Conservation (phyloP, 2,113 vertebrate genomes). For the Caranx melampygus region DNA sequence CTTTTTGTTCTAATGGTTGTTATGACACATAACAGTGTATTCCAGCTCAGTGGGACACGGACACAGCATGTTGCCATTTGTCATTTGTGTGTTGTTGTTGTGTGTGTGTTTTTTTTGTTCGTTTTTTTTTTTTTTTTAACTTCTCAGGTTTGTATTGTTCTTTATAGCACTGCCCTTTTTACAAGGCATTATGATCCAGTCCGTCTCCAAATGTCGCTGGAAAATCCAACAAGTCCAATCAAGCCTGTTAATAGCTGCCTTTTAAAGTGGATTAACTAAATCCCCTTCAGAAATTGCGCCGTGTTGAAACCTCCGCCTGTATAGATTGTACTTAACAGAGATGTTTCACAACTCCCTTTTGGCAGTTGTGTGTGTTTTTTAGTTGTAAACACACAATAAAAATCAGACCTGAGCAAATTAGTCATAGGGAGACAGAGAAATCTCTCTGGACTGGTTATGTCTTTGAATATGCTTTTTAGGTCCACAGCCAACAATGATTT, state of each 20-base stretch:
- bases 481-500: background rate
- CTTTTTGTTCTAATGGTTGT: constrained; percentile 73
- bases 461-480: background rate
- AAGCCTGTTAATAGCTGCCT: constrained; percentile 53
- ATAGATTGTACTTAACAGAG: background rate
- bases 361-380: background rate
- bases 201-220: constrained; percentile 41
- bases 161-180: constrained; percentile 25
- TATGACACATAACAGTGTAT: constrained; percentile 50
- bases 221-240: constrained; percentile 52
- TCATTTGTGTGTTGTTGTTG: constrained; percentile 14
- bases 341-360: constrained; percentile 18
- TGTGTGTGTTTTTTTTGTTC: no score
- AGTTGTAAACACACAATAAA: background rate
- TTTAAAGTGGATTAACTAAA: constrained; percentile 44
- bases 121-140: constrained; percentile 1
- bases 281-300: constrained; percentile 7
- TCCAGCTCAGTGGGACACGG: constrained; percentile 49
- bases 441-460: background rate
- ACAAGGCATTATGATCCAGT: constrained; percentile 29
- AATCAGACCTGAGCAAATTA: background rate
- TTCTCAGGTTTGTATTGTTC: constrained; percentile 41
- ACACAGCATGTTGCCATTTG: constrained; percentile 33
- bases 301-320: constrained; percentile 15
- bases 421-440: background rate